Percentiles rank a stretch among this genome's conserved stretches.
phyloP scores from a whole-genome alignment of 2,888 invertebrate species.

The Drosophila austrosaltans region DNA sequence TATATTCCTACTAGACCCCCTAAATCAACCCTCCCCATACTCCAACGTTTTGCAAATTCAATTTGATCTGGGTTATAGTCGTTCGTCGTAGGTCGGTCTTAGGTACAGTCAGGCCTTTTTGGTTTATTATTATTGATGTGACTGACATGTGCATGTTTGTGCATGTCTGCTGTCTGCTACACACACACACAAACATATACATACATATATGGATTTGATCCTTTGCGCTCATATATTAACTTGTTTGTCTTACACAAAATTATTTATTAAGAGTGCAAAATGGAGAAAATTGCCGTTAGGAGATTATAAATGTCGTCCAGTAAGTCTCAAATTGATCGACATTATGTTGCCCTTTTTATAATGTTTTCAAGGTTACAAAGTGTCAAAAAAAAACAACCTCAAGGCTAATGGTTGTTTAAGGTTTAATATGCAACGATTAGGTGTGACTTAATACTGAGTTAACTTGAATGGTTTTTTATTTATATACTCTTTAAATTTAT shows the following conservation, averaged over 20 bases:
- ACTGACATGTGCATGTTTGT: conserved; percentile 16
- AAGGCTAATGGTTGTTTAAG: no score
- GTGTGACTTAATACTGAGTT: no score
- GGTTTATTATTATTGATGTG: conserved; percentile 19
- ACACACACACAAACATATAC: neutral
- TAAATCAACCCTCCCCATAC: neutral
- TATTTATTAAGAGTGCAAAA: conserved; percentile 7
- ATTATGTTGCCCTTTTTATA: neutral
- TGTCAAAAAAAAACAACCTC: no score
- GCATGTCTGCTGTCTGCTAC: conserved; percentile 3
- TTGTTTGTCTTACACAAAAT: neutral
- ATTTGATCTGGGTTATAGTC: conserved; percentile 8
- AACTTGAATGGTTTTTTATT: no score
- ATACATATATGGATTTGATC: conserved; percentile 4
- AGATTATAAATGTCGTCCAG: neutral
- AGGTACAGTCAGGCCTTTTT: conserved; percentile 13
- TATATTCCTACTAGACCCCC: neutral
- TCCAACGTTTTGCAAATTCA: conserved; percentile 2
- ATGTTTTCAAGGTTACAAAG: no score
- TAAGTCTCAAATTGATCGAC: conserved; percentile 1
- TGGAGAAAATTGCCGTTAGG: neutral
- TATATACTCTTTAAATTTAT: no score
- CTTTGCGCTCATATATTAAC: conserved; percentile 10
- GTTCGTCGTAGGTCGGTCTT: neutral
- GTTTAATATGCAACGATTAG: no score